Conservation (phyloP, 2,888 invertebrate genomes). For the Bombyx huttoni region DNA sequence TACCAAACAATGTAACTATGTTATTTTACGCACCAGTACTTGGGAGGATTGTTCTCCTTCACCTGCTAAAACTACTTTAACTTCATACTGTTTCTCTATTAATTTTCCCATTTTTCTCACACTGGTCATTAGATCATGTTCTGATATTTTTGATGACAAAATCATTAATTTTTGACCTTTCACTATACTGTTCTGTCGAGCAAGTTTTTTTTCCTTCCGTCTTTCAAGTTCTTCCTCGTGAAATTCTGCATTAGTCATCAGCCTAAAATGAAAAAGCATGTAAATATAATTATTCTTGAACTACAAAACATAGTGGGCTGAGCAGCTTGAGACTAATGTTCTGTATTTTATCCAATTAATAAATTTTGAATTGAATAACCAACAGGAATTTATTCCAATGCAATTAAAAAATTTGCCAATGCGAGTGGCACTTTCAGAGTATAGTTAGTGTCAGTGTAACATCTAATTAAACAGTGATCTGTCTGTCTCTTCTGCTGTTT, state of each 20-base stretch:
- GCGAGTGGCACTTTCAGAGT: too few species aligned
- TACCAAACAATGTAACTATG: too few species aligned
- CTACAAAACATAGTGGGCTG: too few species aligned
- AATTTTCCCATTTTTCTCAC: constrained; percentile 77
- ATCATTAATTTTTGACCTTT: constrained; percentile 78
- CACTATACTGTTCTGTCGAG: constrained; percentile 38
- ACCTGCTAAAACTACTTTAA: constrained; percentile 71
- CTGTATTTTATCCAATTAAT: too few species aligned
- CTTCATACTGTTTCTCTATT: constrained; percentile 76
- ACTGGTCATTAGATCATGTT: constrained; percentile 76
- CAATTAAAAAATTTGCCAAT: too few species aligned
- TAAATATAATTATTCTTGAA: too few species aligned
- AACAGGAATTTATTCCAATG: too few species aligned
- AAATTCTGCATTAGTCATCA: constrained; percentile 78
- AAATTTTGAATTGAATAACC: too few species aligned
- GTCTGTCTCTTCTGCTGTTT: too few species aligned
- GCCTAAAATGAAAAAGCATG: constrained; percentile 27
- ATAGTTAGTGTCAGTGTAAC: too few species aligned
- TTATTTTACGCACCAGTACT: constrained; percentile 22
- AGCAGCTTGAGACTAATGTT: too few species aligned
- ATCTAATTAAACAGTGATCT: too few species aligned
- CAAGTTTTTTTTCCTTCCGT: constrained; percentile 58
- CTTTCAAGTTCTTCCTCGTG: constrained; percentile 73
- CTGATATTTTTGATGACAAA: constrained; percentile 73
- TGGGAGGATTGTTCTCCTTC: constrained; percentile 43